These are phyloP conservation scores for Lateolabrax maculatus DNA, from an alignment of 2,797 vertebrate species.

Conservation along the genomic window DNA sequence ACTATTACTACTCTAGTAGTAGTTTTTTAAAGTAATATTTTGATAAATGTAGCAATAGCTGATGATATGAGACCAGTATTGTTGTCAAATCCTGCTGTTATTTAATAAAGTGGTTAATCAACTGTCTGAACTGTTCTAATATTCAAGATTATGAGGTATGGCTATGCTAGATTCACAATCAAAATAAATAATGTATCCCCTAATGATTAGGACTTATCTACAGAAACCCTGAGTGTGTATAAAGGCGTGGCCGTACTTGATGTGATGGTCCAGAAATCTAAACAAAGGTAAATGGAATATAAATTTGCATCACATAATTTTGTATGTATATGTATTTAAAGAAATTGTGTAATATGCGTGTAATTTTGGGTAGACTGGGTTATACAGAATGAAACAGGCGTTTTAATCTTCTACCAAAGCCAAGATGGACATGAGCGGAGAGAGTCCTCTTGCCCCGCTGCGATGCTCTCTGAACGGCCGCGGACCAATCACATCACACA, in stretches of 20 bases:
- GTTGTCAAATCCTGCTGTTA: background rate
- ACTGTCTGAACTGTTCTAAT: background rate
- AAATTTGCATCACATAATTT: background rate
- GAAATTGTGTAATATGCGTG: background rate
- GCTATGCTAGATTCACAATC: background rate
- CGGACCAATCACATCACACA: constrained; percentile 52
- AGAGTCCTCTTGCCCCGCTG: background rate
- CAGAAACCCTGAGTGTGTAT: background rate
- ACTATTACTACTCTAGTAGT: too few species aligned
- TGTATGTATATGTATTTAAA: background rate
- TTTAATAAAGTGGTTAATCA: constrained; percentile 37
- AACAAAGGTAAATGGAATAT: background rate
- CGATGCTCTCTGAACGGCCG: constrained; percentile 31
- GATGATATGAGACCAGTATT: constrained; percentile 32
- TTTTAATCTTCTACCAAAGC: background rate
- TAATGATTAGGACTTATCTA: background rate
- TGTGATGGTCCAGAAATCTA: background rate
- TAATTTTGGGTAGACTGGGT: background rate
- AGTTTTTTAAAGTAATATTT: background rate
- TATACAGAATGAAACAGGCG: background rate
- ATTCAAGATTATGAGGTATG: background rate
- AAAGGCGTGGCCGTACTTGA: background rate
- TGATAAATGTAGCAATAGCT: background rate
- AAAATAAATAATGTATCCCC: background rate
- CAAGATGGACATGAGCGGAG: constrained; percentile 1